Evolutionary conservation across 2,888 invertebrate genomes (phyloP).

Genomic region (Ptychoptera albimana): DNA sequence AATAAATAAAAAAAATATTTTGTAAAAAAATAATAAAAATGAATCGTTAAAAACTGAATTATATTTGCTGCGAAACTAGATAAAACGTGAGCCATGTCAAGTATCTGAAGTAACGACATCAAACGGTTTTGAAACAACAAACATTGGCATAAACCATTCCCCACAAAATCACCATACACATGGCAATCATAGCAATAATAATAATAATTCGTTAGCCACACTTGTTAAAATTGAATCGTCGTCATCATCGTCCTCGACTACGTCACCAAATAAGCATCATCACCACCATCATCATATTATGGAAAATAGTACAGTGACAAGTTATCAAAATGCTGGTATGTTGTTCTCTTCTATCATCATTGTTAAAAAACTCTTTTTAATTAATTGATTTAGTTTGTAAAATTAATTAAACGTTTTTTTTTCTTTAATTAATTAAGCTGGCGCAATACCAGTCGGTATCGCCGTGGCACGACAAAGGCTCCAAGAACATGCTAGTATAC

Average conservation of each 20-base stretch:
- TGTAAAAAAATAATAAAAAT: not conserved
- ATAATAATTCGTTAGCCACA: slow-evolving; percentile 17
- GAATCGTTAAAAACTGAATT: slow-evolving; percentile 1
- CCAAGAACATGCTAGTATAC: slow-evolving; percentile 21
- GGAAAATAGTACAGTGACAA: slow-evolving; percentile 17
- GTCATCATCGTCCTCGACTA: slow-evolving; percentile 16
- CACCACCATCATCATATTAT: slow-evolving; percentile 14
- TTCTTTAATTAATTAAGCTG: slow-evolving; percentile 21
- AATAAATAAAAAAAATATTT: too few relatives aligned
- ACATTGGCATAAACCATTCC: not conserved
- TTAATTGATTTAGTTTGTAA: not conserved
- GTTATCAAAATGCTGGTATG: slow-evolving; percentile 11
- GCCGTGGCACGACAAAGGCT: slow-evolving; percentile 67
- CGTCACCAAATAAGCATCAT: slow-evolving; percentile 11
- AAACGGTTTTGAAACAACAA: slow-evolving; percentile 21
- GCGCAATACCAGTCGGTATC: slow-evolving; percentile 66
- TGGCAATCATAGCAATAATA: not conserved
- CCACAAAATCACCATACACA: slow-evolving; percentile 10
- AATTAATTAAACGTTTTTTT: not conserved
- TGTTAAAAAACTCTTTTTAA: slow-evolving; percentile 3
- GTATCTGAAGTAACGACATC: slow-evolving; percentile 30
- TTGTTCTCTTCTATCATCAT: not conserved
- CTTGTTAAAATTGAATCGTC: slow-evolving; percentile 29
- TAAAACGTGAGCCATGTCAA: slow-evolving; percentile 30
- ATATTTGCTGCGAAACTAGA: slow-evolving; percentile 11